Conservation (phyloP, 2,113 vertebrate genomes). For the Tylochromis polylepis region DNA sequence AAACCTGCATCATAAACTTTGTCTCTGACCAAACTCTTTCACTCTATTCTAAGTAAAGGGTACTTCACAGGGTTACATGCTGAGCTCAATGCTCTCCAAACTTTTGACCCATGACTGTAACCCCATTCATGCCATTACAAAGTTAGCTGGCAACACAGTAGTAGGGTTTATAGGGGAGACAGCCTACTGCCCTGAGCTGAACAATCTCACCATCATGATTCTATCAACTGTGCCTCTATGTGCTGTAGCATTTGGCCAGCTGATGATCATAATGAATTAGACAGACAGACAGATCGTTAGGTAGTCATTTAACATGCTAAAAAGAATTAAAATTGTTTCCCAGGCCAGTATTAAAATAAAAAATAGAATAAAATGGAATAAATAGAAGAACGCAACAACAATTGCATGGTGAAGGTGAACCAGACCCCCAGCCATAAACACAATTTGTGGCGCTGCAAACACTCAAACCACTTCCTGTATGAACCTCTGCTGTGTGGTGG, state of each 20-base stretch:
- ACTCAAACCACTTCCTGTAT: background rate
- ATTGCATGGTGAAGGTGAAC: background rate
- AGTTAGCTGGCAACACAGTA: background rate
- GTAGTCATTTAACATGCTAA: background rate
- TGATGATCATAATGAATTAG: background rate
- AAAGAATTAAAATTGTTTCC: background rate
- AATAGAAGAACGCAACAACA: background rate
- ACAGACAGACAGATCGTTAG: background rate
- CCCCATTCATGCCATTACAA: background rate
- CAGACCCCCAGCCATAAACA: background rate
- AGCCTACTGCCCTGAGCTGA: background rate
- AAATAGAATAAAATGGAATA: background rate
- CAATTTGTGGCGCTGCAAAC: background rate
- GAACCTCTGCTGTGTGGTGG: background rate
- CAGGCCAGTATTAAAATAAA: background rate
- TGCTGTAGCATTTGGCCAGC: background rate
- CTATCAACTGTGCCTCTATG: background rate
- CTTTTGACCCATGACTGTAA: background rate
- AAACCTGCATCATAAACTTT: background rate
- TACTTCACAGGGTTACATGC: background rate
- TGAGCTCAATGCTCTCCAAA: background rate
- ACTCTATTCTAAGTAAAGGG: background rate
- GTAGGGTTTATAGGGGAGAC: background rate
- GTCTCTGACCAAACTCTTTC: background rate
- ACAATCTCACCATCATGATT: background rate